phyloP scores from a whole-genome alignment of 2,113 vertebrate species.

The Panthera tigris region DNA sequence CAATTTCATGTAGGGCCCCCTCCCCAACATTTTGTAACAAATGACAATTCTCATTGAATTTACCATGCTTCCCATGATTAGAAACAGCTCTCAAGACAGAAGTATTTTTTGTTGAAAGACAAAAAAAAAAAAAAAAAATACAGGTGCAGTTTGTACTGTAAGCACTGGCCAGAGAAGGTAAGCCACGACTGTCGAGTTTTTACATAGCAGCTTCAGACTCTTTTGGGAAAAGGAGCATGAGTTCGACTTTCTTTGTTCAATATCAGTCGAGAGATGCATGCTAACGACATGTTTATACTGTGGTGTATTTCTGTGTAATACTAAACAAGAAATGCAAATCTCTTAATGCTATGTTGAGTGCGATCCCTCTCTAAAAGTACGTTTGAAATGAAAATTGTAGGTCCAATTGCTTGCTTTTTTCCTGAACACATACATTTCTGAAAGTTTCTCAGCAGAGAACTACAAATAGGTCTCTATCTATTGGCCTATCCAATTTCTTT shows the following conservation, averaged over 20 bases:
- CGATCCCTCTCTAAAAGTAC: background rate
- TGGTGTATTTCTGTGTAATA: background rate
- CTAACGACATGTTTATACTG: background rate
- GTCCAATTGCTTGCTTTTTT: background rate
- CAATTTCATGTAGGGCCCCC: background rate
- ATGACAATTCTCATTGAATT: background rate
- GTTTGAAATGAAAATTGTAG: background rate
- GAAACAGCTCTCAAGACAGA: background rate
- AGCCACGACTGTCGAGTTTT: background rate
- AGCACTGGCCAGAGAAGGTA: background rate
- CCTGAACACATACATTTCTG: background rate
- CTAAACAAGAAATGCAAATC: background rate
- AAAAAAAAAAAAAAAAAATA: background rate
- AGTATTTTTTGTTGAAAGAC: background rate
- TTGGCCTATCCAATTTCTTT: background rate
- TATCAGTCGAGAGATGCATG: background rate
- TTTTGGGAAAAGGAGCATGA: background rate
- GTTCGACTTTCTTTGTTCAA: background rate
- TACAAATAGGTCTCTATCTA: background rate
- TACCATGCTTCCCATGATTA: background rate
- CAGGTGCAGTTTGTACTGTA: background rate
- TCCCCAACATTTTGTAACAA: background rate
- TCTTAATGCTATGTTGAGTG: background rate
- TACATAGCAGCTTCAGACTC: background rate
- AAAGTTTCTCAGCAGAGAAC: background rate